Evolutionary conservation across 2,113 vertebrate genomes (phyloP).

Genomic region (Nycticorax nycticorax): DNA sequence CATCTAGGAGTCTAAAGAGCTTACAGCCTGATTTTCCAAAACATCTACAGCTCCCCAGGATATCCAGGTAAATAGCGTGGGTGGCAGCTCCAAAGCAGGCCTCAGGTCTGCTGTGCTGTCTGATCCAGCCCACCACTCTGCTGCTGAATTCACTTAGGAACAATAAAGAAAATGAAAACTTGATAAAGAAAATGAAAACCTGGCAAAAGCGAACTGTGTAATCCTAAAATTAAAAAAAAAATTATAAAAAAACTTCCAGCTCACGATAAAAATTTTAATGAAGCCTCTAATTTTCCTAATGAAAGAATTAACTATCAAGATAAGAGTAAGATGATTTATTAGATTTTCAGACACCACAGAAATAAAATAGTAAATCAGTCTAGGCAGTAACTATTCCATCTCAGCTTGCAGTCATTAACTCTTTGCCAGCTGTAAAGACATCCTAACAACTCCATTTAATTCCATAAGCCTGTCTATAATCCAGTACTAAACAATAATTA

Average conservation of each 20-base stretch:
- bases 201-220: conserved; percentile 1
- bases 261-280: conserved; percentile 55
- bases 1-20: not conserved
- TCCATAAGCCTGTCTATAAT: conserved; percentile 78
- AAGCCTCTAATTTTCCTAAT: conserved; percentile 67
- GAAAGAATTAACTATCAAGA: conserved; percentile 67
- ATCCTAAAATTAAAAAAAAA: conserved; percentile 26
- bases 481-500: conserved; percentile 68
- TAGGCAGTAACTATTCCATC: conserved; percentile 52
- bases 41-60: not conserved
- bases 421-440: conserved; percentile 69
- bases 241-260: not conserved
- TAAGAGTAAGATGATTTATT: conserved; percentile 72
- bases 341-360: conserved; percentile 60
- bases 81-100: not conserved
- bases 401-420: conserved; percentile 69
- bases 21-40: not conserved
- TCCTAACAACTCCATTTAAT: conserved; percentile 73
- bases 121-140: not conserved
- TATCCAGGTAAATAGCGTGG: not conserved
- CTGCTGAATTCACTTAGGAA: not conserved
- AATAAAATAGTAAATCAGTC: conserved; percentile 64
- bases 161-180: not conserved
- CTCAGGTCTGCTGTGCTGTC: not conserved
- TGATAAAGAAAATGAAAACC: conserved; percentile 7